phyloP scores from a whole-genome alignment of 2,888 invertebrate genomes.

The Trichacis sp. region DNA sequence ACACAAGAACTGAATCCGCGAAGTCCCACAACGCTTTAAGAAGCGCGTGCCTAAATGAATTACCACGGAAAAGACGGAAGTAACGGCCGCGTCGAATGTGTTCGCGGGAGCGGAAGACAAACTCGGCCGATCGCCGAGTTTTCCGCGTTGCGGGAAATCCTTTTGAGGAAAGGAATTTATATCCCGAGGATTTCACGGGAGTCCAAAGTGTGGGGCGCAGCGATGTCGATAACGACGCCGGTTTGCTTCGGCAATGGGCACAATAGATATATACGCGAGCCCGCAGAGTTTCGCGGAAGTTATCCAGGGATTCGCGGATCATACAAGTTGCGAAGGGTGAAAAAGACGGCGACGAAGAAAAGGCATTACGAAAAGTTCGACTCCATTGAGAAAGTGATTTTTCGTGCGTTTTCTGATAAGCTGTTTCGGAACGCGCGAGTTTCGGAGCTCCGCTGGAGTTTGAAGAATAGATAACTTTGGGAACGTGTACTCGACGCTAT shows the following conservation, averaged over 20 bases:
- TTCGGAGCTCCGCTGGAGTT: neutral
- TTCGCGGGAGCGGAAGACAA: neutral
- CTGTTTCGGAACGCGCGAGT: neutral
- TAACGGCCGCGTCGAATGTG: neutral
- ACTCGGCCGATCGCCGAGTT: neutral
- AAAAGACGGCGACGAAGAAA: neutral
- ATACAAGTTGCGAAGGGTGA: neutral
- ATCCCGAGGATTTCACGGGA: constrained; percentile 1
- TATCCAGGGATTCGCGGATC: constrained; percentile 34
- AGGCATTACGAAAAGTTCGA: neutral
- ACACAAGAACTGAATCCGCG: too few species aligned
- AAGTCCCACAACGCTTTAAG: neutral
- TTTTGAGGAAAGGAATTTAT: neutral
- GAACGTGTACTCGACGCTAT: neutral
- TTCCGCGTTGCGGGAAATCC: neutral
- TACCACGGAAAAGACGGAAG: neutral
- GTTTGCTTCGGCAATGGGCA: constrained; percentile 23
- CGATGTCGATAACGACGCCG: constrained; percentile 29
- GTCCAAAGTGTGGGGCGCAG: neutral
- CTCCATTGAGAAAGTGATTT: constrained; percentile 1
- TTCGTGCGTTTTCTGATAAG: constrained; percentile 1
- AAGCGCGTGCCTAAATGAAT: neutral
- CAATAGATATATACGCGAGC: constrained; percentile 43
- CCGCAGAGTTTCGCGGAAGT: constrained; percentile 40
- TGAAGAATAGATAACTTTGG: neutral